These are phyloP conservation scores for Anguilla anguilla DNA, from an alignment of 2,797 vertebrate genomes.

Conservation along the genomic window DNA sequence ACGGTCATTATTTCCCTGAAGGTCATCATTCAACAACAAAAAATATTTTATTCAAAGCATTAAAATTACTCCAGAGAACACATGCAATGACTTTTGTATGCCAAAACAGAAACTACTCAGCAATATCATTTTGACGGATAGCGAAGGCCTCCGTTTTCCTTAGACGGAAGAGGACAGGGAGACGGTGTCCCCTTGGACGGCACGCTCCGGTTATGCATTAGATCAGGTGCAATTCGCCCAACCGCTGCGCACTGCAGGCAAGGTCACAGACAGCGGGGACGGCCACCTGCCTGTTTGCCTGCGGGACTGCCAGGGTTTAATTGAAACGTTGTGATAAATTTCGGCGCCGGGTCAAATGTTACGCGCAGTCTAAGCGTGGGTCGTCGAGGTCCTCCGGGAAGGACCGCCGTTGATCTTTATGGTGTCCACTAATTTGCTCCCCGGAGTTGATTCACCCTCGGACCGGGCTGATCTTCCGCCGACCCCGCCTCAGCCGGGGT, in stretches of 20 bases:
- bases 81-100: background rate
- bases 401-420: conserved; percentile 76
- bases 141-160: background rate
- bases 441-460: conserved; percentile 73
- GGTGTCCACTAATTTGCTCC: conserved; percentile 75
- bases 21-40: background rate
- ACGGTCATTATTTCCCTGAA: background rate
- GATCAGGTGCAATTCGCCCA: conserved; percentile 17
- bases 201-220: conserved; percentile 19
- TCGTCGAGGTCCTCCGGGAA: conserved; percentile 72
- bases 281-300: conserved; percentile 61
- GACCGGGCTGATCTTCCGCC: conserved; percentile 65
- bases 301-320: conserved; percentile 75
- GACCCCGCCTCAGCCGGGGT: conserved; percentile 67
- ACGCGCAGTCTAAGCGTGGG: conserved; percentile 74
- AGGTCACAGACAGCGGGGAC: conserved; percentile 64
- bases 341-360: conserved; percentile 77
- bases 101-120: background rate
- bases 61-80: no score
- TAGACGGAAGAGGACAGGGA: conserved; percentile 1
- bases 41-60: background rate
- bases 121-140: background rate
- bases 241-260: conserved; percentile 53
- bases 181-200: background rate
- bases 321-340: conserved; percentile 88